Percentiles rank a stretch among this genome's conserved stretches.
Evolutionary conservation across 2,113 vertebrate species (phyloP).

Genomic region (Siphamia tubifer): DNA sequence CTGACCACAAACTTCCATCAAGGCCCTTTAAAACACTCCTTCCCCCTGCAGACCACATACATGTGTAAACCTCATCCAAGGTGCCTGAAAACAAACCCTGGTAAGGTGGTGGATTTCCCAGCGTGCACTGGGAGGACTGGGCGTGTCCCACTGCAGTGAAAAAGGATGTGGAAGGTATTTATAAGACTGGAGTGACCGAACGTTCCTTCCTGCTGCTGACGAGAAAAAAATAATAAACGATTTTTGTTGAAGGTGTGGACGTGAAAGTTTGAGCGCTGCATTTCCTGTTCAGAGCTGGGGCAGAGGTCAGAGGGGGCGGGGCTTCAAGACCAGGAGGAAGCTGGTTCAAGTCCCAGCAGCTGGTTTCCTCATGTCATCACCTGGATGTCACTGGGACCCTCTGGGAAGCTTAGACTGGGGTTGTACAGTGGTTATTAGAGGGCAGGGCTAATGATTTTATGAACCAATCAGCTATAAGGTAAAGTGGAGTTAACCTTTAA

Average conservation of each 20-base stretch:
- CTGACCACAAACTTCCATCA: background rate
- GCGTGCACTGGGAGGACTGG: background rate
- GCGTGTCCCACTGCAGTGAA: background rate
- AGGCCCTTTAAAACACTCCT: no score
- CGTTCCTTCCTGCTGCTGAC: background rate
- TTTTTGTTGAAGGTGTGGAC: background rate
- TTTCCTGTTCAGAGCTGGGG: background rate
- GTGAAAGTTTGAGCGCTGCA: background rate
- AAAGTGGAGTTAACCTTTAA: no score
- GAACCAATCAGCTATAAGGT: no score
- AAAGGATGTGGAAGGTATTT: slow-evolving; percentile 22
- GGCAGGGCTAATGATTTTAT: no score
- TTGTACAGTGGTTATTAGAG: no score
- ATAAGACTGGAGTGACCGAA: background rate
- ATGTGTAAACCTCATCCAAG: background rate
- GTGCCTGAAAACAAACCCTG: background rate
- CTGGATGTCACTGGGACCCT: background rate
- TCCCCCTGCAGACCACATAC: background rate
- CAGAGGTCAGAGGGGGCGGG: background rate
- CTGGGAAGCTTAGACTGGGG: no score
- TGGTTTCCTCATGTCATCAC: no score
- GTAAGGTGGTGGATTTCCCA: no score
- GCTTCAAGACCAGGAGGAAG: background rate
- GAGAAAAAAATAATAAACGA: slow-evolving; percentile 5
- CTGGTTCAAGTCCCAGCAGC: background rate